Evolutionary conservation across 2,113 vertebrate species (phyloP).

Genomic region (Drymodes brunneopygia): DNA sequence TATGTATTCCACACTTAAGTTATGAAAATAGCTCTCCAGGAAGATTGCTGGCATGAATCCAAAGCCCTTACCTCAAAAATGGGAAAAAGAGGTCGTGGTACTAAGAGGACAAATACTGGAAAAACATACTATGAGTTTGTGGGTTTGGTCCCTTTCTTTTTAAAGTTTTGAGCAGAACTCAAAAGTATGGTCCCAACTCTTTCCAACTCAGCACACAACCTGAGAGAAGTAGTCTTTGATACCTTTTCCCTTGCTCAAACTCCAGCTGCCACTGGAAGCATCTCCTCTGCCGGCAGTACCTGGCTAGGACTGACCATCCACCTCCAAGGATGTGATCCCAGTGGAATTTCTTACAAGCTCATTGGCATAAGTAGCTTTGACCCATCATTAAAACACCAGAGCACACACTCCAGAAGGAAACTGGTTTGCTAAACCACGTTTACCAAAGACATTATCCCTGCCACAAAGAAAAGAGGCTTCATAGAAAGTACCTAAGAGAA

Average conservation of each 20-base stretch:
- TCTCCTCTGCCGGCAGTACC: background rate
- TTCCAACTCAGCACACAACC: background rate
- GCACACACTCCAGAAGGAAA: background rate
- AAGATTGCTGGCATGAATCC: background rate
- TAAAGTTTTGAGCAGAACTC: background rate
- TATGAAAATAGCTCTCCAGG: background rate
- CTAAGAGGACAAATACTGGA: background rate
- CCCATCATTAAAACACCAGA: background rate
- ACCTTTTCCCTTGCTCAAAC: background rate
- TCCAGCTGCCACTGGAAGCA: background rate
- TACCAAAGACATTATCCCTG: background rate
- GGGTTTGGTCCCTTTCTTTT: conserved; percentile 8
- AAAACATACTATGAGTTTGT: background rate
- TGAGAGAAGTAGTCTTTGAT: background rate
- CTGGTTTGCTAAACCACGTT: background rate
- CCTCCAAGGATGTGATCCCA: background rate
- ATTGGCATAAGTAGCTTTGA: background rate
- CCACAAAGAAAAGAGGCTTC: background rate
- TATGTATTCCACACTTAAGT: background rate
- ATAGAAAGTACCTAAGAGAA: background rate
- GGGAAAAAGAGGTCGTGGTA: background rate
- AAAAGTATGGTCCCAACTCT: background rate
- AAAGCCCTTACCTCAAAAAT: background rate
- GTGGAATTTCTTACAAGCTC: background rate
- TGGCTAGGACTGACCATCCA: background rate